Evolutionary conservation across 2,113 vertebrate species (phyloP).

Genomic region (Pachypanchax playfairii): DNA sequence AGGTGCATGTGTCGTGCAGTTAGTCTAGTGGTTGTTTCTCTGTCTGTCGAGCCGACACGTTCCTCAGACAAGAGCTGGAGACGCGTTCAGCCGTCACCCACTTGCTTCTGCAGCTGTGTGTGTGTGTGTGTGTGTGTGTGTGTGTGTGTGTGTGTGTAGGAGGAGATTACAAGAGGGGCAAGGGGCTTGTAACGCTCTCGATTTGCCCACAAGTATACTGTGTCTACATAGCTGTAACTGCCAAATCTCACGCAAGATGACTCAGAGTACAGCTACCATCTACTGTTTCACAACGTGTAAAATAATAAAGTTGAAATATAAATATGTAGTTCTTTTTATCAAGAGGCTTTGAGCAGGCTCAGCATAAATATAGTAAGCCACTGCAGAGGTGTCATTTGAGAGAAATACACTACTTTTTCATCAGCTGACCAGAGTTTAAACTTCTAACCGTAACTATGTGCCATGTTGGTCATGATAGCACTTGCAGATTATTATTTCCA

Average conservation of each 20-base stretch:
- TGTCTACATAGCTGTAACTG: constrained; percentile 84
- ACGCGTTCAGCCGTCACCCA: constrained; percentile 59
- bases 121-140: constrained; percentile 19
- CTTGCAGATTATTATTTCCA: constrained; percentile 89
- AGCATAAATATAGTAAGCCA: constrained; percentile 86
- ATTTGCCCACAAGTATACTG: constrained; percentile 75
- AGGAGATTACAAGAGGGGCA: constrained; percentile 27
- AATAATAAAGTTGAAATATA: constrained; percentile 79
- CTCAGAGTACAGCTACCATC: constrained; percentile 78
- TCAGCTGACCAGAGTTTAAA: constrained; percentile 78
- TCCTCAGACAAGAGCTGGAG: constrained; percentile 69
- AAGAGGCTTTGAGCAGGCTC: constrained; percentile 94
- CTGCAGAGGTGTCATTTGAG: constrained; percentile 84
- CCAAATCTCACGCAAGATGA: constrained; percentile 79
- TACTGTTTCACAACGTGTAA: constrained; percentile 84
- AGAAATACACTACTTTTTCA: constrained; percentile 85
- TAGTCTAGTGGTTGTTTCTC: constrained; percentile 55
- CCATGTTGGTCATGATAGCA: constrained; percentile 88
- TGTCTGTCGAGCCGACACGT: constrained; percentile 50
- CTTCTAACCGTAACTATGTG: constrained; percentile 87
- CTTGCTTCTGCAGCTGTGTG: constrained; percentile 62
- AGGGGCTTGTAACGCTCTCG: constrained; percentile 55
- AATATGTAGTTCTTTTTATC: constrained; percentile 82
- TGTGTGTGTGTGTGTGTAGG: constrained; percentile 16
- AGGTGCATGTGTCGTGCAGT: constrained; percentile 62